phyloP scores from a whole-genome alignment of 2,113 vertebrate species.

The Eudyptes chrysolophus region DNA sequence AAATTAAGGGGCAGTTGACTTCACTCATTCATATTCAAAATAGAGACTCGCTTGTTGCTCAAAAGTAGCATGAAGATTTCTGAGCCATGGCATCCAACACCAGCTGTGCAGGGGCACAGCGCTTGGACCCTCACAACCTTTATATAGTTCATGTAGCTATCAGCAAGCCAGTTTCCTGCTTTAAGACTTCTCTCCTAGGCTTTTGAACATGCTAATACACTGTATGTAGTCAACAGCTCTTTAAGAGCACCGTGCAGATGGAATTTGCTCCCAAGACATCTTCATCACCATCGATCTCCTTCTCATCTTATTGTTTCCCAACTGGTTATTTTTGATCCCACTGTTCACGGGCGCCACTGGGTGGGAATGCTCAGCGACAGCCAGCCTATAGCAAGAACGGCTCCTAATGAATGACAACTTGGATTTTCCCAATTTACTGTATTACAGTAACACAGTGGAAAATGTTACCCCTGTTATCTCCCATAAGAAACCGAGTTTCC shows the following conservation, averaged over 20 bases:
- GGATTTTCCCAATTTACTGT: background rate
- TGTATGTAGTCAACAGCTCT: background rate
- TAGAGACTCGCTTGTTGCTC: constrained; percentile 43
- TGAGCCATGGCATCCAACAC: constrained; percentile 26
- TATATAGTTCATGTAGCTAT: background rate
- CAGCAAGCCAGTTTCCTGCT: background rate
- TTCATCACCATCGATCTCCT: background rate
- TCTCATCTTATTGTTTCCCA: background rate
- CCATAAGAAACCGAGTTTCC: background rate
- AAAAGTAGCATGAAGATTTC: constrained; percentile 34
- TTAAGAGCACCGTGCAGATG: background rate
- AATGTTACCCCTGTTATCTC: background rate
- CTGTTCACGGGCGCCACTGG: background rate
- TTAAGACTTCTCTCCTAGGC: background rate
- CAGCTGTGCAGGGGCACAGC: constrained; percentile 2
- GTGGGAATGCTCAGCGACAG: background rate
- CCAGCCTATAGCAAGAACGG: background rate
- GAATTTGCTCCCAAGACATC: background rate
- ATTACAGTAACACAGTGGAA: background rate
- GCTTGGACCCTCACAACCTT: background rate
- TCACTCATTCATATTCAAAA: constrained; percentile 76
- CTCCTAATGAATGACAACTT: background rate
- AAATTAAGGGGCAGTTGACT: constrained; percentile 78
- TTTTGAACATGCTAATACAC: background rate
- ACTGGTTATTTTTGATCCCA: background rate